Evolutionary conservation across 2,888 invertebrate species (phyloP).

Genomic region (Nephrocerus scutellatus): DNA sequence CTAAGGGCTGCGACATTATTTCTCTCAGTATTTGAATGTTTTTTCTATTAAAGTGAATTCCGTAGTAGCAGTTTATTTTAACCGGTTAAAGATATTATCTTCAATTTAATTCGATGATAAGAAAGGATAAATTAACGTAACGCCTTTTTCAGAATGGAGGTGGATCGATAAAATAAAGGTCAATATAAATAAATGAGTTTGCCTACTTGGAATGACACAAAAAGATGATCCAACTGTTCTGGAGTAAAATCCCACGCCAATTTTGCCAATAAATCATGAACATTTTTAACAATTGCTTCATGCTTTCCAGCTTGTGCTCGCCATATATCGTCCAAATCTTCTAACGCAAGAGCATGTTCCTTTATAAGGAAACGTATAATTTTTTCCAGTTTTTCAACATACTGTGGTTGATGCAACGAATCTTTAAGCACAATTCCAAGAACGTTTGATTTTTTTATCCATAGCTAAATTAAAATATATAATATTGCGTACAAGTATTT

Average conservation of each 20-base stretch:
- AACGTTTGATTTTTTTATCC: conserved; percentile 94
- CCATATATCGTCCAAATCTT: conserved; percentile 94
- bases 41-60: no score
- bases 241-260: conserved; percentile 98
- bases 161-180: no score
- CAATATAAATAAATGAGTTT: no score
- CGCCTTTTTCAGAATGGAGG: no score
- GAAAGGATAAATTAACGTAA: no score
- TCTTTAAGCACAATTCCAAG: conserved; percentile 91
- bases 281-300: conserved; percentile 96
- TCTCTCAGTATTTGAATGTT: no score
- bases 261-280: conserved; percentile 92
- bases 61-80: no score
- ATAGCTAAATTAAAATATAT: conserved; percentile 57
- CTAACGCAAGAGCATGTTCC: conserved; percentile 77
- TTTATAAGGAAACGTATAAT: conserved; percentile 96
- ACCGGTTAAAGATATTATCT: no score
- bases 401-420: conserved; percentile 94
- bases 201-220: conserved; percentile 89
- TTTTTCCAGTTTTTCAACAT: conserved; percentile 95
- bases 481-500: neutral
- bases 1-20: no score
- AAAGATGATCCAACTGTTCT: conserved; percentile 92
- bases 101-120: no score
- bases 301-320: conserved; percentile 95